Percentiles rank a stretch among this genome's conserved stretches.
phyloP scores from a whole-genome alignment of 2,797 vertebrate genomes.

The Bucorvus abyssinicus region DNA sequence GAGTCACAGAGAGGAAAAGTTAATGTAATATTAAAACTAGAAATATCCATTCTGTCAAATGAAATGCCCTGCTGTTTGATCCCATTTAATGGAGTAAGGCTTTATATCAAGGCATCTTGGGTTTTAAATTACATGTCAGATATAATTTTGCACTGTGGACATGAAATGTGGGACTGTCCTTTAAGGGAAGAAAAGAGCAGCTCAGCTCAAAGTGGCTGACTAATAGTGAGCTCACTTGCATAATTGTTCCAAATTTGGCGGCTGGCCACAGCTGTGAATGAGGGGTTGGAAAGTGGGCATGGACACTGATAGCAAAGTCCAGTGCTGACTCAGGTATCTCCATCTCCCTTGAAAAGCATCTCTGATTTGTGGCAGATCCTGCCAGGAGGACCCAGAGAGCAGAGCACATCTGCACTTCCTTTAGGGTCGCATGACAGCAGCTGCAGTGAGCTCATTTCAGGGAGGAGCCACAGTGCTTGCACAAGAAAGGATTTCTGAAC shows the following conservation, averaged over 20 bases:
- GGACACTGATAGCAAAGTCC: not conserved
- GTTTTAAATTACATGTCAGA: constrained; percentile 72
- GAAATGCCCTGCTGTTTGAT: constrained; percentile 71
- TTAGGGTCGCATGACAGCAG: rapidly evolving
- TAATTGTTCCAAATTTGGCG: not conserved
- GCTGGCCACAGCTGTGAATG: not conserved
- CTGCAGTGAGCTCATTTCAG: not conserved
- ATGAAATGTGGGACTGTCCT: constrained; percentile 36
- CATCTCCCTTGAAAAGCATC: not conserved
- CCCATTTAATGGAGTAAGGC: constrained; percentile 72
- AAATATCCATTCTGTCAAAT: constrained; percentile 64
- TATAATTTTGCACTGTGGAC: constrained; percentile 59
- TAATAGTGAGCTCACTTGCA: not conserved
- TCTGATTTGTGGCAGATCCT: not conserved
- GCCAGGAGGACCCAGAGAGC: not conserved
- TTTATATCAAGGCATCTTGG: constrained; percentile 61
- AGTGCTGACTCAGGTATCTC: not conserved
- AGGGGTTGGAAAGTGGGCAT: not conserved
- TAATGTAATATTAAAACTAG: constrained; percentile 60
- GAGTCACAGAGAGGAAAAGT: constrained; percentile 22
- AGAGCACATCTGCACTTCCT: not conserved
- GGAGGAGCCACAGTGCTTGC: not conserved
- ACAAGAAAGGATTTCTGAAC: not conserved
- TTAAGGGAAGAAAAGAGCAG: not conserved
- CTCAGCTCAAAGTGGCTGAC: not conserved